Conservation (phyloP, 2,888 invertebrate species). For the Norana najaformis region DNA sequence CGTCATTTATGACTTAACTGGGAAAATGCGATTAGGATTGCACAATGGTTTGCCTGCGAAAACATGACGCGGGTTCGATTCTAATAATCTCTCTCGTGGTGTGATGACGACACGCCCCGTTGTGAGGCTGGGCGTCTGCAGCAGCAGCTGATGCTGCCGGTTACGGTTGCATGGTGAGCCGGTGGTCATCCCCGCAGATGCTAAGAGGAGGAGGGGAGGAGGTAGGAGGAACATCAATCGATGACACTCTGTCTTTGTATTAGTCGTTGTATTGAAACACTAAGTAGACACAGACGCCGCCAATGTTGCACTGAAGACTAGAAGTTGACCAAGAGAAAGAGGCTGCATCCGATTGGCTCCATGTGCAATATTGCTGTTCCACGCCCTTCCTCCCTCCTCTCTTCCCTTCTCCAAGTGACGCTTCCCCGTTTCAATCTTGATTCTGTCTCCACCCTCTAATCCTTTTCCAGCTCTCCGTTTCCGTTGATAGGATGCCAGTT, state of each 20-base stretch:
- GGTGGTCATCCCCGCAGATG: too few species aligned
- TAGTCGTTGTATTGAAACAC: background rate
- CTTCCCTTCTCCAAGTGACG: background rate
- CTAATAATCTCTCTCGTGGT: background rate
- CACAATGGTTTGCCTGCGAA: background rate
- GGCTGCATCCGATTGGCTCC: background rate
- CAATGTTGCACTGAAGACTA: background rate
- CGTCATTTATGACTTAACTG: slow-evolving; percentile 1
- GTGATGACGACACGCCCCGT: slow-evolving; percentile 5
- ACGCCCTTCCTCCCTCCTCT: background rate
- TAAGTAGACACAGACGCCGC: background rate
- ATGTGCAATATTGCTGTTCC: background rate
- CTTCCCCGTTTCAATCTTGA: background rate
- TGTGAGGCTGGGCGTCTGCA: background rate
- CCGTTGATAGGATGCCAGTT: background rate
- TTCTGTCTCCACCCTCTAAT: background rate
- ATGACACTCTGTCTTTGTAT: background rate
- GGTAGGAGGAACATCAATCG: background rate
- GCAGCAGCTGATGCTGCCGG: background rate
- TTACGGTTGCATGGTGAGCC: background rate
- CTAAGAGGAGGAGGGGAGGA: background rate
- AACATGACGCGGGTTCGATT: background rate
- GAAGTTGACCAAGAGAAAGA: background rate
- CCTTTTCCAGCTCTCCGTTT: background rate
- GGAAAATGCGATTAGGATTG: background rate